Conservation (phyloP, 2,797 vertebrate species). For the Simalia tracyae region DNA sequence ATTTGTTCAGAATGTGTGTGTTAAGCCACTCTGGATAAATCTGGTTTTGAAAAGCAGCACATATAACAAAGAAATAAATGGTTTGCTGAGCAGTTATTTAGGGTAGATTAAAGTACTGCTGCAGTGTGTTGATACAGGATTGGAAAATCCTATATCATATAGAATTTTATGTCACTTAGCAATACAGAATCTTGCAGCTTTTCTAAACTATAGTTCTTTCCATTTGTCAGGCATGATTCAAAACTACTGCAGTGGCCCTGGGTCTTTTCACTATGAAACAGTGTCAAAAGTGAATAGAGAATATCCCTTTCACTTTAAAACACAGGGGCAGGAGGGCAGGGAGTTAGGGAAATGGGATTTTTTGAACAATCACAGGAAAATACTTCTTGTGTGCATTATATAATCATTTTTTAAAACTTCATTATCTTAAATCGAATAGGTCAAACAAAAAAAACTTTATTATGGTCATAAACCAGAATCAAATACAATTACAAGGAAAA, state of each 20-base stretch:
- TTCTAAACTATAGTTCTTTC: neutral
- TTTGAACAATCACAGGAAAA: neutral
- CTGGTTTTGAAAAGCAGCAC: neutral
- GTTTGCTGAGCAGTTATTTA: neutral
- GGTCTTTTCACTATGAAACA: neutral
- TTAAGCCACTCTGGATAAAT: neutral
- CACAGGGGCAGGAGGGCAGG: neutral
- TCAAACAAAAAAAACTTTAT: neutral
- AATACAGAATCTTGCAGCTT: neutral
- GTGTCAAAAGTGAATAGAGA: neutral
- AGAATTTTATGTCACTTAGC: neutral
- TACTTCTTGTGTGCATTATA: no score
- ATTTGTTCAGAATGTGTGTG: neutral
- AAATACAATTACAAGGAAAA: neutral
- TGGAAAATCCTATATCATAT: neutral
- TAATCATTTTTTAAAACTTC: neutral
- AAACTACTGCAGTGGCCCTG: neutral
- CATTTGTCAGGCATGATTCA: neutral
- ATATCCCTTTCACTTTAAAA: neutral
- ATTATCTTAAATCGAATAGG: neutral
- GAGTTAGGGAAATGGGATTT: neutral
- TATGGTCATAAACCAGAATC: neutral
- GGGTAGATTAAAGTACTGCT: neutral
- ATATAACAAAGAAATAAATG: neutral
- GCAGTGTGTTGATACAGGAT: neutral